phyloP scores from a whole-genome alignment of 1,140 invertebrate genomes.

The Vanessa tameamea region DNA sequence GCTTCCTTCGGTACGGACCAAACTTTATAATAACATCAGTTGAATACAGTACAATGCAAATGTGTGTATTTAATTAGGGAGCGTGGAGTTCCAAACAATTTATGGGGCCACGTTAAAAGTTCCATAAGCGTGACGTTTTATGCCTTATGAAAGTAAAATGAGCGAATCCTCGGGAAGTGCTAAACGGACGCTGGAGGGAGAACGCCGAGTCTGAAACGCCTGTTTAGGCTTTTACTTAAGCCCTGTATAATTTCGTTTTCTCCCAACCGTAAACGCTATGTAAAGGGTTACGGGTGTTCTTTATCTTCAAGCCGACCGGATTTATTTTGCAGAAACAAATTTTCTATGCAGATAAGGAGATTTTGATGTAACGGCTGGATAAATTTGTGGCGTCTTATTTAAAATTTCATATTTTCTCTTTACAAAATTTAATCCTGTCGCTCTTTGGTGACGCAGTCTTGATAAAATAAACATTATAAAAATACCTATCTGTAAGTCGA shows the following conservation, averaged over 20 bases:
- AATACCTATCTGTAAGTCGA: not conserved
- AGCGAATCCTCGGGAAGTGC: slow-evolving; percentile 40
- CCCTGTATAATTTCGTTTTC: slow-evolving; percentile 35
- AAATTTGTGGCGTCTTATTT: slow-evolving; percentile 7
- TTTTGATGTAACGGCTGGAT: slow-evolving; percentile 10
- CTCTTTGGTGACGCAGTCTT: not conserved
- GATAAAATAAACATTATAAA: not conserved
- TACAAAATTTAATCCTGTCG: not conserved
- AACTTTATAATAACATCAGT: slow-evolving; percentile 38
- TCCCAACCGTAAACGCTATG: slow-evolving; percentile 29
- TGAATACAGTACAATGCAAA: slow-evolving; percentile 41
- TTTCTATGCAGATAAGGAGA: slow-evolving; percentile 23
- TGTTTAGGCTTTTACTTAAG: slow-evolving; percentile 38
- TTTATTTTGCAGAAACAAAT: slow-evolving; percentile 27
- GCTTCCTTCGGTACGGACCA: slow-evolving; percentile 28
- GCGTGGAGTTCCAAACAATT: slow-evolving; percentile 38
- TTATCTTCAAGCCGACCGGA: slow-evolving; percentile 25
- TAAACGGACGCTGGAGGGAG: slow-evolving; percentile 21
- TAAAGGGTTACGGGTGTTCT: slow-evolving; percentile 22
- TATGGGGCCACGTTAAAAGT: slow-evolving; percentile 36
- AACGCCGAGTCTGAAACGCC: slow-evolving; percentile 21
- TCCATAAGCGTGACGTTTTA: slow-evolving; percentile 33
- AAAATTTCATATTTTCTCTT: slow-evolving; percentile 1
- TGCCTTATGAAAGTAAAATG: slow-evolving; percentile 54
- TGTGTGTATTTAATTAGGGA: slow-evolving; percentile 42